Percentiles rank a stretch among this genome's conserved stretches.
Evolutionary conservation across 2,888 invertebrate genomes (phyloP).

Genomic region (Sesia apiformis): DNA sequence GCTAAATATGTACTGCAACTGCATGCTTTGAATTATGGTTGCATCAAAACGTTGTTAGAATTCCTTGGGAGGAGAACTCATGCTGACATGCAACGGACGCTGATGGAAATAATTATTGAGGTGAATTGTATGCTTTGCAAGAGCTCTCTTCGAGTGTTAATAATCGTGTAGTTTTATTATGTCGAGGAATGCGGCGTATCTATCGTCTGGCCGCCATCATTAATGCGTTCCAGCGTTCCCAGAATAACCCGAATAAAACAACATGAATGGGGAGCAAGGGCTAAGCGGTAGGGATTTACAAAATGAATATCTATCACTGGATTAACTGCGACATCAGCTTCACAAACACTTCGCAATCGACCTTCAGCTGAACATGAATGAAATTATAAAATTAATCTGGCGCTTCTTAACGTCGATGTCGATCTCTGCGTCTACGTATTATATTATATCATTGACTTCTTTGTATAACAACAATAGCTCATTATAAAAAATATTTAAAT

Average conservation of each 20-base stretch:
- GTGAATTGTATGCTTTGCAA: conserved; percentile 13
- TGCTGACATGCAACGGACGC: not conserved
- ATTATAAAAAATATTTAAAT: too few species aligned
- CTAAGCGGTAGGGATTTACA: conserved; percentile 16
- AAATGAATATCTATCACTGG: conserved; percentile 8
- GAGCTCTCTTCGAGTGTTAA: conserved; percentile 10
- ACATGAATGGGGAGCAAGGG: conserved; percentile 4
- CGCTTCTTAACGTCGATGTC: too few species aligned
- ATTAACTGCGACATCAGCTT: not conserved
- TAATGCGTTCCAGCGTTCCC: conserved; percentile 35
- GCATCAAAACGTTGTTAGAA: not conserved
- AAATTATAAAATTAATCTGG: too few species aligned
- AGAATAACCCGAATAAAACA: conserved; percentile 47
- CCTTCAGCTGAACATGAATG: too few species aligned
- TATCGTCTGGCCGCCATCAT: conserved; percentile 30
- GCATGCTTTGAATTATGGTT: not conserved
- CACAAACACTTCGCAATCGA: too few species aligned
- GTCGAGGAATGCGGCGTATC: conserved; percentile 25
- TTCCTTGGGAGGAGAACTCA: not conserved
- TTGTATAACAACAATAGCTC: too few species aligned
- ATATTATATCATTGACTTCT: too few species aligned
- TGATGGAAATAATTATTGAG: conserved; percentile 21
- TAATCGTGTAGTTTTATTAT: conserved; percentile 31
- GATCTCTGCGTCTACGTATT: too few species aligned
- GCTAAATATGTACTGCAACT: not conserved